phyloP scores from a whole-genome alignment of 2,888 invertebrate genomes.

The Lasioglossum marginatum region DNA sequence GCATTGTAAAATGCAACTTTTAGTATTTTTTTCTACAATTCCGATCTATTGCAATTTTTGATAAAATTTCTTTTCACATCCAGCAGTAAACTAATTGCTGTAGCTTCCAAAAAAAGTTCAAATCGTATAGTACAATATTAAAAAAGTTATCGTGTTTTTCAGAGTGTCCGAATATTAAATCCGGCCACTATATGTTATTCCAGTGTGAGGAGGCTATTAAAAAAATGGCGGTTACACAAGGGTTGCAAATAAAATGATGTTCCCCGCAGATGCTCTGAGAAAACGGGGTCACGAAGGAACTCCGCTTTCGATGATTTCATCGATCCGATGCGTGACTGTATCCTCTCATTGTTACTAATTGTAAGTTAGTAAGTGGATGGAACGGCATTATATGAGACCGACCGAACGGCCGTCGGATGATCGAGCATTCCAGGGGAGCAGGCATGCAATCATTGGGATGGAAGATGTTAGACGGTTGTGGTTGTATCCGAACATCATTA shows the following conservation, averaged over 20 bases:
- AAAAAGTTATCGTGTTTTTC: too few relatives aligned
- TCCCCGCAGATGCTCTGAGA: background rate
- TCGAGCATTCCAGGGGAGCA: slow-evolving; percentile 62
- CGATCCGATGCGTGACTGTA: slow-evolving; percentile 18
- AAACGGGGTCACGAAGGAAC: slow-evolving; percentile 7
- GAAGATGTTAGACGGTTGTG: slow-evolving; percentile 65
- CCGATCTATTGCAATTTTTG: too few relatives aligned
- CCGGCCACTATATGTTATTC: too few relatives aligned
- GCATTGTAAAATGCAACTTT: too few relatives aligned
- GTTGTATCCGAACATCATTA: slow-evolving; percentile 67
- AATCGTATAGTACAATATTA: too few relatives aligned
- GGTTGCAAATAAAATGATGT: background rate
- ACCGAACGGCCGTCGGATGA: slow-evolving; percentile 12
- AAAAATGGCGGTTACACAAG: slow-evolving; percentile 34
- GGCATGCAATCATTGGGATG: slow-evolving; percentile 65
- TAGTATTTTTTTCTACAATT: too few relatives aligned
- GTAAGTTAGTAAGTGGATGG: slow-evolving; percentile 15
- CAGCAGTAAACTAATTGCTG: too few relatives aligned
- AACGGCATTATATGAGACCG: slow-evolving; percentile 11
- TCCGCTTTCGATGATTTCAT: slow-evolving; percentile 28
- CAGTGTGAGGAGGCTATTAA: background rate
- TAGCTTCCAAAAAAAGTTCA: too few relatives aligned
- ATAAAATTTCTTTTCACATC: too few relatives aligned
- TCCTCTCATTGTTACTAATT: slow-evolving; percentile 30
- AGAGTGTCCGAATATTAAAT: too few relatives aligned